Percentiles rank a stretch among this genome's conserved stretches.
Conservation (phyloP, 2,113 vertebrate genomes). For the Chamaetylas fuelleborni region DNA sequence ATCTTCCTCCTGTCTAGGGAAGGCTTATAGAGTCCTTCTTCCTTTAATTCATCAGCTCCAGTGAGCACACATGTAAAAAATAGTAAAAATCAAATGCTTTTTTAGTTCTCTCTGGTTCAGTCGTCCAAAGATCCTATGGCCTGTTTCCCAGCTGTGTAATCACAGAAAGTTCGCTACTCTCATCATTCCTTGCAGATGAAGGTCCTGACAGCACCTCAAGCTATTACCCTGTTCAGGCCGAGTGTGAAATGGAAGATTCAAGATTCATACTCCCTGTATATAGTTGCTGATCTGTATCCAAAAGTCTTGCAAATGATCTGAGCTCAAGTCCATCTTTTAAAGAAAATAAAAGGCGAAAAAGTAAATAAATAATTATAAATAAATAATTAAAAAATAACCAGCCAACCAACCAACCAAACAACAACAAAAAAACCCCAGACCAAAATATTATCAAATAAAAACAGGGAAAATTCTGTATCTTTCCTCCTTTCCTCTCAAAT, state of each 20-base stretch:
- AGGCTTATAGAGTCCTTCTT: not conserved
- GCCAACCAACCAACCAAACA: too few relatives aligned
- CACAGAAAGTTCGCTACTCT: slow-evolving; percentile 48
- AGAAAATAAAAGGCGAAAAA: not conserved
- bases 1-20: not conserved
- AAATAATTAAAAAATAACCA: too few relatives aligned
- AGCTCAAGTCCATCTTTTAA: not conserved
- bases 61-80: not conserved
- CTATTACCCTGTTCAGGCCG: slow-evolving; percentile 50
- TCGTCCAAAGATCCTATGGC: slow-evolving; percentile 17
- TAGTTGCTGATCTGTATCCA: slow-evolving; percentile 50
- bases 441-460: not conserved
- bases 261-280: slow-evolving; percentile 22
- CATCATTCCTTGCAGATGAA: slow-evolving; percentile 49
- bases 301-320: slow-evolving; percentile 46
- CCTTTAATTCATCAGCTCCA: not conserved
- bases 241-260: slow-evolving; percentile 59
- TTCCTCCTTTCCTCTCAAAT: not conserved
- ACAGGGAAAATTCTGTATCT: not conserved
- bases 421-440: not conserved
- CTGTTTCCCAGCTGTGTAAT: slow-evolving; percentile 38
- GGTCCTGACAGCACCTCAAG: slow-evolving; percentile 55
- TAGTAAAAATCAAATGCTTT: slow-evolving; percentile 22
- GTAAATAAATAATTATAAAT: too few relatives aligned
- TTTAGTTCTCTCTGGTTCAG: not conserved